Evolutionary conservation across 2,113 vertebrate species (phyloP), one percentile per base, ranked within the genome.

Genomic region (Trematomus loennbergii): DNA sequence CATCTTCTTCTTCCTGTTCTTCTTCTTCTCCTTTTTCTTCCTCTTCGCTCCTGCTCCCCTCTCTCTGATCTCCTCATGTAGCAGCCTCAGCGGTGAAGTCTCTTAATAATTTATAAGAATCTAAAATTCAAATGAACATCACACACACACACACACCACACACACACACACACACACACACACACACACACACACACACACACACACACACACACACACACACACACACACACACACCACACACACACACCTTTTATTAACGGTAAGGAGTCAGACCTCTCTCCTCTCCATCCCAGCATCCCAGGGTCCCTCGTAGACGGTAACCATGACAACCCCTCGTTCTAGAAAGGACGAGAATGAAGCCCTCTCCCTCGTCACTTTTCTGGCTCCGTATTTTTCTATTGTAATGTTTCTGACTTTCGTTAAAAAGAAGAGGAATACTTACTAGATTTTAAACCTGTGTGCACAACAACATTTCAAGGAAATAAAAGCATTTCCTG

Each of bases 91-190:
- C 9, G 2, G n/a, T 48, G 7, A 29, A 76, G 25, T 64, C 80
- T 54, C 64, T 88, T 36, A 84, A 90, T 90, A 68, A 90, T 90
- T 88, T 18, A 90, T 48, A 63, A 69, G 64, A 25, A 82, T 82
- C 81, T 91, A 87, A 91, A 84, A 84, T 84, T 88, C 52, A 82
- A 68, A 84, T 77, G 54, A 79, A 52, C 36, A 40, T 4, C 36
- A 8, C 36, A 50, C 59, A 43, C 8, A 8, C 25, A 25, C 25
- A 25, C 36, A 36, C 36, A n/a, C n/a, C n/a, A n/a, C n/a, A 50
- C 59, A 43, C 8, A 8, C 60, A 13, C 60, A 8, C 33, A 17
- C 58, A 29, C 36, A 40, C 36, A 50, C 59, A 43, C 8, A 8
- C 60, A 13, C 60, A 8, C 33, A 17, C 58, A 13, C 12, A 58